Evolutionary conservation across 2,888 invertebrate genomes (phyloP).

Genomic region (Eilema depressum): DNA sequence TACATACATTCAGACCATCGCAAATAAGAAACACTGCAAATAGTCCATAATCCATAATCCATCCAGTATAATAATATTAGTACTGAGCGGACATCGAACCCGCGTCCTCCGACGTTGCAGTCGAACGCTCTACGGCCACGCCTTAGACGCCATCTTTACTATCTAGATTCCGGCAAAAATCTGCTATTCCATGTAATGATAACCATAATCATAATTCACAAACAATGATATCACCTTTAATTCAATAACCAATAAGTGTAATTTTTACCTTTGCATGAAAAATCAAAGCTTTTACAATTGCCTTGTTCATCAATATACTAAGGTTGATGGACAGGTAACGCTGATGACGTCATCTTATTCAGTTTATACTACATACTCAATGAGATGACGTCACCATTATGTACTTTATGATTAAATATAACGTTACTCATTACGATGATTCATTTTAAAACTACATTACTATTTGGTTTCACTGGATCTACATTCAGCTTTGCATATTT

Average conservation of each 20-base stretch:
- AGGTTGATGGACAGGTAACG: background rate
- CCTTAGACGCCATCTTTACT: too few species aligned
- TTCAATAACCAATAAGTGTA: too few species aligned
- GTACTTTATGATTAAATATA: conserved; percentile 55
- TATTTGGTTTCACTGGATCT: conserved; percentile 21
- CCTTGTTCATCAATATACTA: background rate
- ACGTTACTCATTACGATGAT: conserved; percentile 59
- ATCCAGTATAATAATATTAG: background rate
- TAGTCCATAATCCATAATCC: too few species aligned
- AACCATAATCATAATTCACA: background rate
- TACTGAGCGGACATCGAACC: background rate
- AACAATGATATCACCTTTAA: background rate
- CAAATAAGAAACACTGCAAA: too few species aligned
- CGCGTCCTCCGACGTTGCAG: too few species aligned
- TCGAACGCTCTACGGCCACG: too few species aligned
- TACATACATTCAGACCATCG: too few species aligned
- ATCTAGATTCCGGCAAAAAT: too few species aligned
- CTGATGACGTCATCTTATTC: conserved; percentile 48
- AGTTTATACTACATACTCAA: conserved; percentile 14
- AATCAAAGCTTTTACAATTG: too few species aligned
- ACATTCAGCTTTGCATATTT: conserved; percentile 5
- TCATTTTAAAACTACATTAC: conserved; percentile 35
- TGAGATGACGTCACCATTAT: conserved; percentile 56
- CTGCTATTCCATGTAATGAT: too few species aligned
- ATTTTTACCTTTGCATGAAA: too few species aligned